These are phyloP conservation scores for Escarpia spicata DNA, from an alignment of 2,888 invertebrate species.

Conservation along the genomic window DNA sequence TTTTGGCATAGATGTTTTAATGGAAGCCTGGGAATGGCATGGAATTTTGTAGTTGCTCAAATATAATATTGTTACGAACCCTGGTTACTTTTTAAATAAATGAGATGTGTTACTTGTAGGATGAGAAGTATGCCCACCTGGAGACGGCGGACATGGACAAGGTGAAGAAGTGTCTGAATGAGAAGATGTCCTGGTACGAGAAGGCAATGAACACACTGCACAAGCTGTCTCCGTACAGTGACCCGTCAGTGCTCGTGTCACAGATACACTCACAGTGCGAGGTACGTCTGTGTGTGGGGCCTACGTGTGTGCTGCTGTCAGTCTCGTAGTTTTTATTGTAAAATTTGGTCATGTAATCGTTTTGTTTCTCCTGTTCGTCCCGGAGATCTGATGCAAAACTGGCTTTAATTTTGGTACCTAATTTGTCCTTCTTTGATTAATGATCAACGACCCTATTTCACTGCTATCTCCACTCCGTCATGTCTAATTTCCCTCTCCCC, in stretches of 20 bases:
- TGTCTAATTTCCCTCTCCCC: too few relatives aligned
- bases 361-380: too few relatives aligned
- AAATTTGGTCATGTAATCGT: neutral
- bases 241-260: slow-evolving; percentile 78
- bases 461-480: too few relatives aligned
- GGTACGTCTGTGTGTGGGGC: slow-evolving; percentile 67
- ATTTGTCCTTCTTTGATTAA: too few relatives aligned
- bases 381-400: too few relatives aligned
- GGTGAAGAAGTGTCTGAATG: slow-evolving; percentile 74
- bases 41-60: too few relatives aligned
- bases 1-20: too few relatives aligned
- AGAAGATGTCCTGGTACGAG: slow-evolving; percentile 85
- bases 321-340: neutral
- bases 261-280: slow-evolving; percentile 84
- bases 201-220: slow-evolving; percentile 76
- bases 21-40: too few relatives aligned
- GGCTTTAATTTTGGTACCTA: too few relatives aligned
- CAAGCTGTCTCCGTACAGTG: slow-evolving; percentile 75
- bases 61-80: too few relatives aligned
- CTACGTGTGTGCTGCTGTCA: neutral
- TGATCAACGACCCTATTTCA: too few relatives aligned
- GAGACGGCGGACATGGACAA: slow-evolving; percentile 77
- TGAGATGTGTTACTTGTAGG: slow-evolving; percentile 45
- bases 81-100: too few relatives aligned
- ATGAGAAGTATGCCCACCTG: slow-evolving; percentile 74